phyloP scores from a whole-genome alignment of 2,797 vertebrate species.

The Hemibagrus guttatus region DNA sequence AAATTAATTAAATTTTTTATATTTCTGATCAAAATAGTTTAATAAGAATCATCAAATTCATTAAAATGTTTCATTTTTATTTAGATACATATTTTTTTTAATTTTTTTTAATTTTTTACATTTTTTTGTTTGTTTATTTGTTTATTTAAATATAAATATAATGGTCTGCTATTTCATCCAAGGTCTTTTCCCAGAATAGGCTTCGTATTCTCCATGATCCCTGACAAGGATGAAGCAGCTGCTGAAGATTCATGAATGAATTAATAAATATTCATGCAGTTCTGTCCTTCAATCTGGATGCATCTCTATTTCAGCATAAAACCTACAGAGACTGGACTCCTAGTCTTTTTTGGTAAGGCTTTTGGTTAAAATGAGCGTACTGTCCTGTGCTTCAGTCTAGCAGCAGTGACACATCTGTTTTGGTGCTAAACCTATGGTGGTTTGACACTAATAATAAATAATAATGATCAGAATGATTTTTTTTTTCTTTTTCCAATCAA shows the following conservation, averaged over 20 bases:
- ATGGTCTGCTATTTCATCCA: not conserved
- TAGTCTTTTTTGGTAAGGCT: not conserved
- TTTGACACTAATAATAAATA: not conserved
- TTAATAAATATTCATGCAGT: constrained; percentile 13
- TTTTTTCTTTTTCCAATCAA: not conserved
- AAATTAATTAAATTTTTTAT: not conserved
- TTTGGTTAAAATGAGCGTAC: not conserved
- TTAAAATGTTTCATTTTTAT: not conserved
- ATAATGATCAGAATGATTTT: not conserved
- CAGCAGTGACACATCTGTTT: not conserved
- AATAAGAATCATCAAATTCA: not conserved
- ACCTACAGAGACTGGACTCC: not conserved
- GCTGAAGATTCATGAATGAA: not conserved
- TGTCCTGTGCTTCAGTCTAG: not conserved
- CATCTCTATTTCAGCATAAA: not conserved
- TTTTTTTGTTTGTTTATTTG: too few species aligned
- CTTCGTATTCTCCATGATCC: not conserved
- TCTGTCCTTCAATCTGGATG: constrained; percentile 4
- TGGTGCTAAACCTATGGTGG: not conserved
- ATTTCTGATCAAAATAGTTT: not conserved
- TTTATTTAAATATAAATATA: not conserved
- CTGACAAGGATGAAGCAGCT: not conserved
- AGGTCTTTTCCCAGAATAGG: not conserved
- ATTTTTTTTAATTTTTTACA: too few species aligned
- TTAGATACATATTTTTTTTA: too few species aligned